Evolutionary conservation across 2,888 invertebrate species (phyloP), one percentile per base, ranked within the genome.

Genomic region (Dicroscelio sp.): DNA sequence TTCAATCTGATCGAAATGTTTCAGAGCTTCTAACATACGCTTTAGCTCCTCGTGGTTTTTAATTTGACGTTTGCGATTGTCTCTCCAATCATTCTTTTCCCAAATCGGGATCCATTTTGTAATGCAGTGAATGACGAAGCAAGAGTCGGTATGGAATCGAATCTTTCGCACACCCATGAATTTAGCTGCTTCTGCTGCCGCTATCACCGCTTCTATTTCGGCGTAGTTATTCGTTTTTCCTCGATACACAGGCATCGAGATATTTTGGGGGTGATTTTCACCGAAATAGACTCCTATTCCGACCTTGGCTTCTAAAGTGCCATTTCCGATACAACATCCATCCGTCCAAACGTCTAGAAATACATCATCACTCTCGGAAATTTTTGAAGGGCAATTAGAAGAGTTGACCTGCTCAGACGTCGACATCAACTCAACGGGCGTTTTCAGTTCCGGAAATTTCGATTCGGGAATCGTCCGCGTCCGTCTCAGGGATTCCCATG

Each of bases 201-300:
- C 65, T 14, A 75, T 67, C 0, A 60, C 84, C 4, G 84, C 84
- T 23, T 65, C 75, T 27, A 69, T 82, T n/a, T 82, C 82, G 0
- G 82, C 82, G n/a, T 58, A 58, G 12, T 78, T 60, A 12, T 71
- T 55, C 55, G 58, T 82, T 4, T 35, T 84, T 1, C 75, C 65
- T 0, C 14, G 30, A 52, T 65, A 75, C 0, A 52, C 65, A 0
- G 63, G 52, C 0, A 75, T 30, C 0, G 84, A 84, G 27, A 84
- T 65, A 20, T 84, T 84, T 8, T 23, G 14, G 0, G 84, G 84
- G 27, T 84, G 48, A 20, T 48, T 31, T 27, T 31, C 73, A 0
- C 52, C 73, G 14, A 73, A 73, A 52, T 31, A 73, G 1, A 73
- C 52, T n/a, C 73, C 73, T 1, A 73, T 73, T 25, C 73, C 73